These are phyloP conservation scores for Scaptomyza caliginosa DNA, from an alignment of 2,888 invertebrate species.

Conservation along the genomic window DNA sequence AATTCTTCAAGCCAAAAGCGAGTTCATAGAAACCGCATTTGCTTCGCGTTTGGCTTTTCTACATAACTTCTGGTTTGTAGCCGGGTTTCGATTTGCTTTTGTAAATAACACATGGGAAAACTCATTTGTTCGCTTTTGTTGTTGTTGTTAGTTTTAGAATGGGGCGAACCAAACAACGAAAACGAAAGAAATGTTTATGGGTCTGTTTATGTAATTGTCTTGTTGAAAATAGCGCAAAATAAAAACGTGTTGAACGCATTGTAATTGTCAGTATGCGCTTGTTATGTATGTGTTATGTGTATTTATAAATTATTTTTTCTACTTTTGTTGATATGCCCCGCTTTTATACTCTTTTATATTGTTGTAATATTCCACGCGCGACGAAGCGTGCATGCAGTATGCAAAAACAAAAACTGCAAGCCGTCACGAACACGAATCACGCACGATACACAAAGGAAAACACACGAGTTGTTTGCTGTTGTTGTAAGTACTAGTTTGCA, in stretches of 20 bases:
- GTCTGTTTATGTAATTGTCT: constrained; percentile 60
- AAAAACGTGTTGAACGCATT: constrained; percentile 43
- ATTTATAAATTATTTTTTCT: constrained; percentile 31
- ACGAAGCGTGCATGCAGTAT: constrained; percentile 58
- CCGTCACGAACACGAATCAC: constrained; percentile 32
- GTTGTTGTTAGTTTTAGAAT: constrained; percentile 26
- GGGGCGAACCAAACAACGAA: constrained; percentile 2
- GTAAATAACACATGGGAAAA: constrained; percentile 59
- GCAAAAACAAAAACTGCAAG: constrained; percentile 61
- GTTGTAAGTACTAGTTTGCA: constrained; percentile 31
- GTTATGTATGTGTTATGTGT: constrained; percentile 29
- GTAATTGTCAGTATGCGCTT: constrained; percentile 29
- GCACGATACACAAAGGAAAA: constrained; percentile 29
- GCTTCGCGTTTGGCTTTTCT: constrained; percentile 29
- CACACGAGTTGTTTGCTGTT: constrained; percentile 17
- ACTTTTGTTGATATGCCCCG: constrained; percentile 35
- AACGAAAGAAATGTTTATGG: constrained; percentile 26
- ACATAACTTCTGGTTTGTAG: constrained; percentile 56
- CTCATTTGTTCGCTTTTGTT: constrained; percentile 5
- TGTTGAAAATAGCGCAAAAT: constrained; percentile 66
- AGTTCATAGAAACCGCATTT: constrained; percentile 46
- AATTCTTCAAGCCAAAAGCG: constrained; percentile 48
- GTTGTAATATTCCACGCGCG: constrained; percentile 65
- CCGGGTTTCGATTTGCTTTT: constrained; percentile 53
- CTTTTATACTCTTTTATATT: constrained; percentile 34